phyloP scores from a whole-genome alignment of 2,888 invertebrate species.

The Heliconius hortense region DNA sequence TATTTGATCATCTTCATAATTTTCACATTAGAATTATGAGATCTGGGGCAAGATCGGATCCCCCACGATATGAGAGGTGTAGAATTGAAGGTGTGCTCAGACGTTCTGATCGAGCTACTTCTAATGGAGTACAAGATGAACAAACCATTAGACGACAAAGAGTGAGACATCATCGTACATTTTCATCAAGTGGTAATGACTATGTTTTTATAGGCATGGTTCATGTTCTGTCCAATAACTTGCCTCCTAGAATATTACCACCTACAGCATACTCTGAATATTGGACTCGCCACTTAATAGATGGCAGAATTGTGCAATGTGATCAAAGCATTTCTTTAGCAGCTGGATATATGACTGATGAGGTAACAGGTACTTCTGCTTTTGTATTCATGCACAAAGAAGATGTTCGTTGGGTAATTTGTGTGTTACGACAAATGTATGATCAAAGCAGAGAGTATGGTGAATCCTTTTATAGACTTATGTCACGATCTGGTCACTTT shows the following conservation, averaged over 20 bases:
- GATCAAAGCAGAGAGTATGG: conserved; percentile 91
- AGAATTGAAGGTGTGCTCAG: conserved; percentile 85
- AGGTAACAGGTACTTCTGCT: conserved; percentile 93
- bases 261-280: conserved; percentile 90
- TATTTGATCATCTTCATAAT: conserved; percentile 77
- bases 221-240: conserved; percentile 81
- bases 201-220: conserved; percentile 88
- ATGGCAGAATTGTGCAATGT: conserved; percentile 93
- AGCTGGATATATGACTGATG: conserved; percentile 93
- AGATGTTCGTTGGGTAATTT: conserved; percentile 94
- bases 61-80: conserved; percentile 86
- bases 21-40: conserved; percentile 84
- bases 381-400: conserved; percentile 95
- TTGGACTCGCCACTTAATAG: conserved; percentile 92
- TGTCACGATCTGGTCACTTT: conserved; percentile 91
- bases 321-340: conserved; percentile 95
- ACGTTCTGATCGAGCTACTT: conserved; percentile 81
- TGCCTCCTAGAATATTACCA: conserved; percentile 83
- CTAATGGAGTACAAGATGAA: conserved; percentile 76
- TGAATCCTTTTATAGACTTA: conserved; percentile 92
- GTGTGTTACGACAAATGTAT: conserved; percentile 94
- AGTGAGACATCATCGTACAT: conserved; percentile 77
- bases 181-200: conserved; percentile 83
- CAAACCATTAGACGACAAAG: conserved; percentile 76
- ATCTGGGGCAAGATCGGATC: conserved; percentile 87